A percentile compares a stretch with the other conserved stretches of the same genome.
Evolutionary conservation across 2,888 invertebrate genomes (phyloP).

Genomic region (Abrostola tripartita): DNA sequence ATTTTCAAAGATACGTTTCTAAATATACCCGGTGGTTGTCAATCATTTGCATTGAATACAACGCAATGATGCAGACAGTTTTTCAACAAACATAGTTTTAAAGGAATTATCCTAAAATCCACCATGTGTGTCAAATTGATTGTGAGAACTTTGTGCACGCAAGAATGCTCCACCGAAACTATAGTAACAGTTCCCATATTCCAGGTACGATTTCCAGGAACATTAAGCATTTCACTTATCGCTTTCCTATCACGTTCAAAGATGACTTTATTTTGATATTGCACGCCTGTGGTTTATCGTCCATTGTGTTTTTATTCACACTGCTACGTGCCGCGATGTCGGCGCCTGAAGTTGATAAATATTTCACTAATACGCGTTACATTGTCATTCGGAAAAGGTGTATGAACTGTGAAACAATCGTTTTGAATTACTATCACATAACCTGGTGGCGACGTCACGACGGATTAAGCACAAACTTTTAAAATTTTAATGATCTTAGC

Average conservation of each 20-base stretch:
- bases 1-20: conserved; percentile 30
- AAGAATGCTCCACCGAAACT: conserved; percentile 43
- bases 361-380: conserved; percentile 62
- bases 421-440: conserved; percentile 55
- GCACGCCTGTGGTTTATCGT: conserved; percentile 76
- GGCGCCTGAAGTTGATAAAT: conserved; percentile 60
- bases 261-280: conserved; percentile 86
- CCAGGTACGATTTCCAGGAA: conserved; percentile 71
- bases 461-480: conserved; percentile 1
- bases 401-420: conserved; percentile 55
- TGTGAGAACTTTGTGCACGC: conserved; percentile 47
- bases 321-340: conserved; percentile 71
- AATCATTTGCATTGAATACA: background rate
- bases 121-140: conserved; percentile 31
- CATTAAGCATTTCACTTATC: conserved; percentile 63
- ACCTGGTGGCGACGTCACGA: conserved; percentile 14
- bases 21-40: conserved; percentile 16
- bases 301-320: conserved; percentile 78
- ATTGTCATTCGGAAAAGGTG: conserved; percentile 59
- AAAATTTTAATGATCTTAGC: conserved; percentile 6
- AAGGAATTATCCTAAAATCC: conserved; percentile 12
- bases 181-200: conserved; percentile 57
- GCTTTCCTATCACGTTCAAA: conserved; percentile 77
- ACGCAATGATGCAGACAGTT: background rate
- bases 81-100: background rate